phyloP scores from a whole-genome alignment of 2,888 invertebrate genomes.

The Tuberolachnus salignus region DNA sequence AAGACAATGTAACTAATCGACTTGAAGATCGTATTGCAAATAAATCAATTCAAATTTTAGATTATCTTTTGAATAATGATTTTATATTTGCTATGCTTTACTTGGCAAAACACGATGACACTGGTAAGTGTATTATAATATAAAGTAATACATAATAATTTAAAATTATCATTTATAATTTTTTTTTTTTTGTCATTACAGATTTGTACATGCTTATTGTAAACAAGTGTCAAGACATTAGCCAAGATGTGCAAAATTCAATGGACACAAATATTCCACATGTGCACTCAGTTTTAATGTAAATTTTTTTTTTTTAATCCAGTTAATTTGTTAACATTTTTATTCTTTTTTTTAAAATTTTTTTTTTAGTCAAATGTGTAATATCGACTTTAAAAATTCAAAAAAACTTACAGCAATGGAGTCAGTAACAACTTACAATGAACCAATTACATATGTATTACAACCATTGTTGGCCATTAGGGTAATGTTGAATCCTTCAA shows the following conservation, averaged over 20 bases:
- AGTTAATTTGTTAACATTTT: background rate
- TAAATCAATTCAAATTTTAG: slow-evolving; percentile 38
- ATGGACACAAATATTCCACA: slow-evolving; percentile 44
- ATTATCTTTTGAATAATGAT: slow-evolving; percentile 67
- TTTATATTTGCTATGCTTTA: slow-evolving; percentile 83
- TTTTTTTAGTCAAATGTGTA: slow-evolving; percentile 30
- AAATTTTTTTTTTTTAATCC: slow-evolving; percentile 6
- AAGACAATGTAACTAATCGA: slow-evolving; percentile 25
- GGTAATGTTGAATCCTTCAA: slow-evolving; percentile 83
- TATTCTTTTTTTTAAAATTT: background rate
- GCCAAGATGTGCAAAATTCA: slow-evolving; percentile 63
- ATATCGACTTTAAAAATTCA: slow-evolving; percentile 47
- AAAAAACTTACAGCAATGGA: slow-evolving; percentile 52
- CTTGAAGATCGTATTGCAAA: slow-evolving; percentile 50
- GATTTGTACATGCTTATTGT: slow-evolving; percentile 72
- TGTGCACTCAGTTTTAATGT: slow-evolving; percentile 42
- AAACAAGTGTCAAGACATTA: slow-evolving; percentile 78
- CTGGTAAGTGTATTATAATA: slow-evolving; percentile 67
- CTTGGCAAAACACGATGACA: slow-evolving; percentile 80
- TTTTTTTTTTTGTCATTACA: slow-evolving; percentile 58
- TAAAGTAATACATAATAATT: slow-evolving; percentile 58
- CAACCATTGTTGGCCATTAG: slow-evolving; percentile 85
- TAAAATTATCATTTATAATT: slow-evolving; percentile 9
- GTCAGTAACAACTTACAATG: slow-evolving; percentile 53
- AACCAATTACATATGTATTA: slow-evolving; percentile 71